Percentiles rank a stretch among this genome's conserved stretches.
These are phyloP conservation scores for Phylloscopus trochiloides DNA, from an alignment of 2,113 vertebrate genomes.

Conservation along the genomic window DNA sequence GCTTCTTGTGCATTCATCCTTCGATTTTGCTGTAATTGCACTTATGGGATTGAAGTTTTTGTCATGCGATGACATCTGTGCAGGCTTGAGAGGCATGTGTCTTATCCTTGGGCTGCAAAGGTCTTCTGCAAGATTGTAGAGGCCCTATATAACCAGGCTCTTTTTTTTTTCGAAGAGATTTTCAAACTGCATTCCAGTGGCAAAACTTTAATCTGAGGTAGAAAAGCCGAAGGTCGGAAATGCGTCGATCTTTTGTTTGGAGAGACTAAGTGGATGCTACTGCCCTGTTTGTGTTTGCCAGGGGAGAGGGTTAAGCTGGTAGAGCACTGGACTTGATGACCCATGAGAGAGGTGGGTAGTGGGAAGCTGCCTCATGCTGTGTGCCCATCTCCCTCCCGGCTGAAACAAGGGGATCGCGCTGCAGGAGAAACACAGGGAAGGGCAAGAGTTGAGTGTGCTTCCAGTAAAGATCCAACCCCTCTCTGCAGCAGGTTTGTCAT, in stretches of 20 bases:
- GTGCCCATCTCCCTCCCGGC: background rate
- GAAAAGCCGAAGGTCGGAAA: background rate
- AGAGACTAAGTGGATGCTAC: background rate
- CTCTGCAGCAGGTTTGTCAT: background rate
- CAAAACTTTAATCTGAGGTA: background rate
- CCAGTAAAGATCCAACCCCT: background rate
- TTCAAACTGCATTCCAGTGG: background rate
- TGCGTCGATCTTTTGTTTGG: background rate
- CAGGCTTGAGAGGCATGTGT: background rate
- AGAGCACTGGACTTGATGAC: too few relatives aligned
- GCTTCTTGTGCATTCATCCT: background rate
- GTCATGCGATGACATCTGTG: background rate
- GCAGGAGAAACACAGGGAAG: background rate
- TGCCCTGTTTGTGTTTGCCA: background rate
- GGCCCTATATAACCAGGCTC: background rate
- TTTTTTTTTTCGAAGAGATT: background rate
- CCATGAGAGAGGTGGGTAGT: background rate
- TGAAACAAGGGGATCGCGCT: fast-evolving
- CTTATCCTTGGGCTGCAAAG: background rate
- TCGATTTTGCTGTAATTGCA: background rate
- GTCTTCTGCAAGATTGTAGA: background rate
- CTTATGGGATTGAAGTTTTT: background rate
- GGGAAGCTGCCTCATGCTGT: fast-evolving
- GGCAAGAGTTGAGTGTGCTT: background rate
- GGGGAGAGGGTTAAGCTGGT: background rate